A percentile compares a stretch with the other conserved stretches of the same genome.
Evolutionary conservation across 2,888 invertebrate species (phyloP).

Genomic region (Ophioninae sp.): DNA sequence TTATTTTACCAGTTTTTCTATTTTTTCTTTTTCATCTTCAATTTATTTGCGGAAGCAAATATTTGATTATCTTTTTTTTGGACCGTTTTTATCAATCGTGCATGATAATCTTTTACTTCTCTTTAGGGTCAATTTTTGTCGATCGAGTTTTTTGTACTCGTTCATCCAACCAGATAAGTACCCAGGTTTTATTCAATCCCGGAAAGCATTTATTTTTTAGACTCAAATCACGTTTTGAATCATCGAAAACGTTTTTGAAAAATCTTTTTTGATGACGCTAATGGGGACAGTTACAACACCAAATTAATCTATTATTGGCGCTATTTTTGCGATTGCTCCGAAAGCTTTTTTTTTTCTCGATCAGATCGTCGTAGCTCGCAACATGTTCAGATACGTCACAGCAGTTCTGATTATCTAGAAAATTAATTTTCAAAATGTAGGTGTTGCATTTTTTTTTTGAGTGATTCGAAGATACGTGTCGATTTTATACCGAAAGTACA

Average conservation of each 20-base stretch:
- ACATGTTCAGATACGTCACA: constrained; percentile 56
- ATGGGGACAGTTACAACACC: background rate
- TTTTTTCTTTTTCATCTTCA: too few species aligned
- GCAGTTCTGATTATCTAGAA: constrained; percentile 54
- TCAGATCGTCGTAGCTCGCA: constrained; percentile 38
- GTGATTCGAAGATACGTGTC: background rate
- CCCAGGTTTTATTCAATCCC: background rate
- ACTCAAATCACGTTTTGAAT: background rate
- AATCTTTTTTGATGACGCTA: background rate
- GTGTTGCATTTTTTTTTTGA: background rate
- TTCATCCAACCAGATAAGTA: too few species aligned
- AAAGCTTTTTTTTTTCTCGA: background rate
- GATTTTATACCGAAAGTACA: background rate
- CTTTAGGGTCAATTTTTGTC: too few species aligned
- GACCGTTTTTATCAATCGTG: too few species aligned
- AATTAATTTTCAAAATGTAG: background rate
- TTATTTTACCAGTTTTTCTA: too few species aligned
- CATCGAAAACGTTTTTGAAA: background rate
- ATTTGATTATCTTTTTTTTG: background rate
- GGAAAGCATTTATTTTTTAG: background rate
- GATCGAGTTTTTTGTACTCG: too few species aligned
- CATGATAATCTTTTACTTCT: too few species aligned
- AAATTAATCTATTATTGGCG: too few species aligned
- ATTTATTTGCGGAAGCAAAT: too few species aligned
- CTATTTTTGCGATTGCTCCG: background rate